phyloP scores from a whole-genome alignment of 1,140 invertebrate genomes.

The Heliothis subflexa region DNA sequence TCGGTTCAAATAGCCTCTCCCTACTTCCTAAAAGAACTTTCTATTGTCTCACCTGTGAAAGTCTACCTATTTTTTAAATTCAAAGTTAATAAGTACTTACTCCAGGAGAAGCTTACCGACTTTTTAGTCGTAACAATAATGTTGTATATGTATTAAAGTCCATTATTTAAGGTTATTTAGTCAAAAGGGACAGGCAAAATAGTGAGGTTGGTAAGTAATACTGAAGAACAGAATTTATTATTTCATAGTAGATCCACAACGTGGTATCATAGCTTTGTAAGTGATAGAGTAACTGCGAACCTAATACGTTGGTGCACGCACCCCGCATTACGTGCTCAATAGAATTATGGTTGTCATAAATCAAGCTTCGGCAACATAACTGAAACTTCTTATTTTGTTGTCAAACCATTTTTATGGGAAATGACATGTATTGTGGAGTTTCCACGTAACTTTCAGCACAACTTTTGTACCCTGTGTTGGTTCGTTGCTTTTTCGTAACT shows the following conservation, averaged over 20 bases:
- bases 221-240: background rate
- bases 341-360: conserved; percentile 42
- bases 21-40: too few species aligned
- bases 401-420: conserved; percentile 25
- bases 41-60: too few species aligned
- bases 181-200: too few species aligned
- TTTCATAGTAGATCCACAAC: background rate
- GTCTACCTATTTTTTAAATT: too few species aligned
- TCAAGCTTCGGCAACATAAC: conserved; percentile 29
- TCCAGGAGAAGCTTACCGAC: too few species aligned
- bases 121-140: too few species aligned
- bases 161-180: too few species aligned
- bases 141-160: too few species aligned
- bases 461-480: background rate
- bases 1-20: too few species aligned
- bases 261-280: background rate
- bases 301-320: conserved; percentile 5
- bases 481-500: background rate
- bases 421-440: conserved; percentile 4
- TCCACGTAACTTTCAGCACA: background rate
- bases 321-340: conserved; percentile 42
- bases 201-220: background rate
- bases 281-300: background rate
- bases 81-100: too few species aligned
- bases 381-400: conserved; percentile 35